phyloP scores from a whole-genome alignment of 2,888 invertebrate genomes.

The Eupithecia insigniata region DNA sequence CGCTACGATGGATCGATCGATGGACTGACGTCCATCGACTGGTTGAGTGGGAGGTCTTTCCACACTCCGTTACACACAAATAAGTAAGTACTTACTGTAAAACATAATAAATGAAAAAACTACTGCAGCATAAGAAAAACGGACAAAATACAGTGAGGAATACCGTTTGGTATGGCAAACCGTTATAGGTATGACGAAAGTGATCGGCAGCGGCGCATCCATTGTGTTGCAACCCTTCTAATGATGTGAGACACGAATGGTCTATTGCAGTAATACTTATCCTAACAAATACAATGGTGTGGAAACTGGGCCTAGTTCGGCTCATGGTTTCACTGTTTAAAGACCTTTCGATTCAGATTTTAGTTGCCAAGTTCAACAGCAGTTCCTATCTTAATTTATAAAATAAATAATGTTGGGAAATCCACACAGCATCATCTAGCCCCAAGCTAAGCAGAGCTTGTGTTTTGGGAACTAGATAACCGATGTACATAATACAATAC shows the following conservation, averaged over 20 bases:
- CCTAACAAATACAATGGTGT: conserved; percentile 1
- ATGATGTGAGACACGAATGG: conserved; percentile 24
- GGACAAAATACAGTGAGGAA: not conserved
- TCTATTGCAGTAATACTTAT: conserved; percentile 23
- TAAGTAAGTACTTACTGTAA: not conserved
- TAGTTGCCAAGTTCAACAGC: not conserved
- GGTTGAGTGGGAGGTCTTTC: too few relatives aligned
- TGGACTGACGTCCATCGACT: too few relatives aligned
- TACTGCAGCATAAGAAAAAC: not conserved
- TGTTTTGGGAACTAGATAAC: too few relatives aligned
- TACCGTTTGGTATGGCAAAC: not conserved
- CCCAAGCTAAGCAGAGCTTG: too few relatives aligned
- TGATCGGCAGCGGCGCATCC: not conserved
- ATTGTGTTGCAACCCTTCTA: conserved; percentile 38
- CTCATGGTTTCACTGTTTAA: not conserved
- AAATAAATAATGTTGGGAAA: too few relatives aligned
- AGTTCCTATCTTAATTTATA: not conserved
- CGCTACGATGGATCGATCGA: too few relatives aligned
- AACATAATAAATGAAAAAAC: too few relatives aligned
- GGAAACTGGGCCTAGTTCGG: not conserved
- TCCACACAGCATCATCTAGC: too few relatives aligned
- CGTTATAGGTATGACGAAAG: not conserved
- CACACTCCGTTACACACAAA: too few relatives aligned
- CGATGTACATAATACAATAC: too few relatives aligned
- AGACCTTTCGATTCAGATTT: not conserved